phyloP scores from a whole-genome alignment of 2,113 vertebrate species.

The Rhegmatorhina hoffmannsi region DNA sequence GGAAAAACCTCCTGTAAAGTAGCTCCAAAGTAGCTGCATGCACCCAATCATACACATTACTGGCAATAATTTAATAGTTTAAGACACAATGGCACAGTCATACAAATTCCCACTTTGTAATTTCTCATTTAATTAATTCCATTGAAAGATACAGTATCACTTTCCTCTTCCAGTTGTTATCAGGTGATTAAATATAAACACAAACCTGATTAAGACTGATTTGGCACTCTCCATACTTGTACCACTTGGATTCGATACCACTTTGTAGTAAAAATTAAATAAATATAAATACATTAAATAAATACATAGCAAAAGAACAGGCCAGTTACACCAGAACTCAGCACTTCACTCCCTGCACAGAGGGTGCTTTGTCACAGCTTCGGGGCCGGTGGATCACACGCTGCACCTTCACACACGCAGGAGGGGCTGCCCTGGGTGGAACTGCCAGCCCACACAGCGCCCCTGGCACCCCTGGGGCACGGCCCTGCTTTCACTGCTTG shows the following conservation, averaged over 20 bases:
- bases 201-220: neutral
- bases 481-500: neutral
- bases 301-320: slow-evolving; percentile 71
- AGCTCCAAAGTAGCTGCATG: slow-evolving; percentile 7
- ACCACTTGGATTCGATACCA: slow-evolving; percentile 55
- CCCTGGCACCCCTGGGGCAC: neutral
- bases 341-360: slow-evolving; percentile 17
- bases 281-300: slow-evolving; percentile 85
- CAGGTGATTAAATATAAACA: slow-evolving; percentile 22
- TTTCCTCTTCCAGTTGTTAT: slow-evolving; percentile 60
- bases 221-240: slow-evolving; percentile 60
- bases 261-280: slow-evolving; percentile 79
- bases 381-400: slow-evolving; percentile 20
- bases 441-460: neutral
- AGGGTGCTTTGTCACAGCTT: slow-evolving; percentile 40
- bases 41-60: neutral
- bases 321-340: neutral
- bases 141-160: slow-evolving; percentile 52
- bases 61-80: slow-evolving; percentile 38
- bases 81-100: slow-evolving; percentile 60
- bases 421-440: neutral
- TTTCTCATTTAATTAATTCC: neutral
- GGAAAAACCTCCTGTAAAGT: neutral
- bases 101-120: slow-evolving; percentile 20
- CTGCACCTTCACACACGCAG: slow-evolving; percentile 18